Base-by-base conservation (phyloP, 2,113 vertebrate genomes). In the Callorhinus ursinus region DNA sequence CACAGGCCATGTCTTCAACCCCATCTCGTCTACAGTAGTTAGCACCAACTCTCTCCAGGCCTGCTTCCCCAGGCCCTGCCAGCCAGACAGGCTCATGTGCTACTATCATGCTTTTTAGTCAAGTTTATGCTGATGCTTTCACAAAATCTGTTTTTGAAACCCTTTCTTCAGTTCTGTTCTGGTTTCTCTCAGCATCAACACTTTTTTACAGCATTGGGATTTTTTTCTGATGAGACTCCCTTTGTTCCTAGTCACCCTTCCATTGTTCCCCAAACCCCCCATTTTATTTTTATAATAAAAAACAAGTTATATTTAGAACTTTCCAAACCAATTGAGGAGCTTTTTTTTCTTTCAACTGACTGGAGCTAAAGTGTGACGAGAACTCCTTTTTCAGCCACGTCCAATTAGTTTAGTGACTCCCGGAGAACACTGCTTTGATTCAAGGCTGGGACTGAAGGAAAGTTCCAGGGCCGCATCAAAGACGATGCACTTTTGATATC, bases 321-420 rank as follows among this genome's bases (percentile, higher is more conserved):
- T 94, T 97, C 88, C 95, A 97, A 95, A 53, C 90, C 90, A 85
- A 96, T 7, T 6, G 33, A 95, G 65, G 61, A 42, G 65, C 42
- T 91, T 92, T 69, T 61, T 42, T 59, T 88, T 82, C 90, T 80
- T 36, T 63, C 22, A 33, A 53, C 81, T 36, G 63, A 86, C 81
- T 31, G 80, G 92, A 87, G 79, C 87, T 67, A 24, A 13, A 83
- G 88, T 53, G 61, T 92, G 92, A 94, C 33, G 8, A 53, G 51
- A 49, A 84, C 71, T 42, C 69, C 76, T 87, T 97, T 97, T 65
- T 95, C 39, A 98, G 97, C 92, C 94, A 96, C 24, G 15, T 91
- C 67, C 81, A 95, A 96, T 98, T 97, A 97, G 82, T 97, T 96
- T 95, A 97, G 97, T 0, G 12, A 95, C 57, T 96, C 96, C 89